These are phyloP conservation scores for Caenorhabditis remanei DNA, from an alignment of 1,140 invertebrate species.

Conservation along the genomic window DNA sequence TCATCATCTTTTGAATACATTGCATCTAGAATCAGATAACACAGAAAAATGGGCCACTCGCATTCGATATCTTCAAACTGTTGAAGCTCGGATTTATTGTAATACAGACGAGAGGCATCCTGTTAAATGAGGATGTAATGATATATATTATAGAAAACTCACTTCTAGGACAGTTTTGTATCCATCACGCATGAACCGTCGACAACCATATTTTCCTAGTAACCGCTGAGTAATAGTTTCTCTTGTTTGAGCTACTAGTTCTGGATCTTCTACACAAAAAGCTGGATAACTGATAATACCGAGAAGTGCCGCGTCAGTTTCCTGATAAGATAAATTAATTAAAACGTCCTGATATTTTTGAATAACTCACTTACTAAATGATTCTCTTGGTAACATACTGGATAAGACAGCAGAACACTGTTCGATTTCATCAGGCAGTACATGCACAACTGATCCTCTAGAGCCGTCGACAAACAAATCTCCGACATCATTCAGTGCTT, in stretches of 20 bases:
- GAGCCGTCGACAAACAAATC: slow-evolving; percentile 92
- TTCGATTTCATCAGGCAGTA: slow-evolving; percentile 96
- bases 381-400: slow-evolving; percentile 97
- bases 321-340: slow-evolving; percentile 79
- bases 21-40: slow-evolving; percentile 93
- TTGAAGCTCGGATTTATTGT: slow-evolving; percentile 96
- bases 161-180: slow-evolving; percentile 94
- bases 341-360: background rate
- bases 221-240: slow-evolving; percentile 89
- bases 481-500: slow-evolving; percentile 96
- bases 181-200: slow-evolving; percentile 94
- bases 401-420: slow-evolving; percentile 96
- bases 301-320: slow-evolving; percentile 93
- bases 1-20: slow-evolving; percentile 91
- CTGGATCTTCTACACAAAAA: slow-evolving; percentile 97
- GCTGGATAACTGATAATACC: slow-evolving; percentile 97
- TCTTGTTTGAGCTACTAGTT: slow-evolving; percentile 88
- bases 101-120: slow-evolving; percentile 91
- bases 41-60: slow-evolving; percentile 99
- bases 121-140: slow-evolving; percentile 73
- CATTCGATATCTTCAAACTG: slow-evolving; percentile 99
- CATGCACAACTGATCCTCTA: slow-evolving; percentile 94
- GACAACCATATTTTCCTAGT: slow-evolving; percentile 93
- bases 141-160: slow-evolving; percentile 28
- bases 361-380: slow-evolving; percentile 85